Evolutionary conservation across 2,113 vertebrate species (phyloP).

Genomic region (Microtus richardsoni): DNA sequence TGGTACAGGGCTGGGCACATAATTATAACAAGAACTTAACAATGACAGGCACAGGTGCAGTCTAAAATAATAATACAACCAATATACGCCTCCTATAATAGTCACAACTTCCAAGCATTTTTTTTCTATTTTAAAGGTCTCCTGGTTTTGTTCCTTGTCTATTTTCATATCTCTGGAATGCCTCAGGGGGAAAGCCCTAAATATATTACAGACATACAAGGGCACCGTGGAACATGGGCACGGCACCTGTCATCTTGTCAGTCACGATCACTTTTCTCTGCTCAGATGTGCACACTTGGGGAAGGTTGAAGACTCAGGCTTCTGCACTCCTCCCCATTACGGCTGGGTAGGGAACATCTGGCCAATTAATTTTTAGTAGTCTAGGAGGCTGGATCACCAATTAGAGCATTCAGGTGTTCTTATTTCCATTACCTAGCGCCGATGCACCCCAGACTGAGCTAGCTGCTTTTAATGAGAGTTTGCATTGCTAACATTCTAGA

Average conservation of each 20-base stretch:
- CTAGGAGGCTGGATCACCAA: constrained; percentile 66
- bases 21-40: constrained; percentile 15
- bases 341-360: constrained; percentile 72
- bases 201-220: constrained; percentile 67
- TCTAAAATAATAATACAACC: constrained; percentile 59
- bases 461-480: background rate
- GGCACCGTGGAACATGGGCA: constrained; percentile 55
- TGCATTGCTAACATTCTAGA: constrained; percentile 1
- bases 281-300: constrained; percentile 76
- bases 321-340: constrained; percentile 65
- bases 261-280: constrained; percentile 76
- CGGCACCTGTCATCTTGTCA: constrained; percentile 71
- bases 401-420: constrained; percentile 64
- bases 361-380: constrained; percentile 77
- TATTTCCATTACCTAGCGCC: constrained; percentile 61
- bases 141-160: constrained; percentile 65
- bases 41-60: background rate
- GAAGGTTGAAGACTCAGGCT: constrained; percentile 69
- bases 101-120: constrained; percentile 42
- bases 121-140: constrained; percentile 61
- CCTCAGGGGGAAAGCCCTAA: constrained; percentile 70
- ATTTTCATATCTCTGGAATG: constrained; percentile 67
- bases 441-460: background rate
- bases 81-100: background rate
- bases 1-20: background rate